Evolutionary conservation across 2,888 invertebrate species (phyloP), one percentile per base, ranked within the genome.

Genomic region (Nymphalis c-album): DNA sequence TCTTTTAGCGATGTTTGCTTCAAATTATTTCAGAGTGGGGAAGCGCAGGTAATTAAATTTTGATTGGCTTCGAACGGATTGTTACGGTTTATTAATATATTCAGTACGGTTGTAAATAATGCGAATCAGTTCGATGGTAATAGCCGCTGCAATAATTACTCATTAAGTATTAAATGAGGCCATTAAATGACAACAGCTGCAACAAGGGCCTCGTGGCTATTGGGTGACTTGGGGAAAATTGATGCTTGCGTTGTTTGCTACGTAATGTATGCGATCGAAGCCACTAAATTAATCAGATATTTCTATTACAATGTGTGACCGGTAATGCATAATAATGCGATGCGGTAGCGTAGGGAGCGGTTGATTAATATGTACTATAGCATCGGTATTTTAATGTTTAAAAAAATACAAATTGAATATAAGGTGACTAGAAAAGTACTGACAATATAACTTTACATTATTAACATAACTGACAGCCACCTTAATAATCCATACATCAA

Each of bases 41-140:
- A 82, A 80, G 82, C 78, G 82, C 82, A 82, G 84, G 85, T 88
- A 88, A 90, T 90, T 88, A 88, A 85, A 86, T 84, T 86, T 87
- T 88, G 86, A 90, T 90, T 88, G 85, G 83, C 84, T 85, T 85
- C 76, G 79, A 81, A 77, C 78, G 80, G 82, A 84, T 87, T 87
- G 82, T 83, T 85, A 84, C 81, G 80, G 86, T 86, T 90, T 87
- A 88, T 87, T 87, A 87, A 88, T 87, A 57, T 57, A 86, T 86
- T 84, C 81, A 80, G 80, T 73, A 75, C 73, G 80, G 83, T 77
- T 83, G 85, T 87, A 85, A 88, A 87, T 88, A 87, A 85, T 79
- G 75, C 75, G 74, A 76, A 76, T 76, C 80, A 79, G 81, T 79
- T 81, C 78, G 78, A 79, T 80, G 83, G 84, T 88, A 87, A 87